Percentiles rank a stretch among this genome's conserved stretches.
phyloP scores from a whole-genome alignment of 2,113 vertebrate species.

The Cavia porcellus region DNA sequence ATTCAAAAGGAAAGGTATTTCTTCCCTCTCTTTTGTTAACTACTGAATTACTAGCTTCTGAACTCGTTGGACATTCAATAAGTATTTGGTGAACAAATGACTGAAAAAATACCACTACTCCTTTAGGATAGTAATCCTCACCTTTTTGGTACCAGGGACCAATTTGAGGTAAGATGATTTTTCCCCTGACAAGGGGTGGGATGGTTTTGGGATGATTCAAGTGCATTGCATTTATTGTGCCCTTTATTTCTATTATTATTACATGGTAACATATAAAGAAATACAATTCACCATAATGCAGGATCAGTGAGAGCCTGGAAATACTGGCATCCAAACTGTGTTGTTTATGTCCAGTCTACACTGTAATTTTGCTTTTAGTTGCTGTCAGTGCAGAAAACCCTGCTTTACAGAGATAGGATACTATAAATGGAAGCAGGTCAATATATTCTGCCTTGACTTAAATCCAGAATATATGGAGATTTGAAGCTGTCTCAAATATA shows the following conservation, averaged over 20 bases:
- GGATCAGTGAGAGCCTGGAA: neutral
- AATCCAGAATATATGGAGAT: neutral
- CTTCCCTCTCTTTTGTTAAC: neutral
- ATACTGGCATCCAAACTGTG: neutral
- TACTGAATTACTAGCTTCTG: constrained; percentile 3
- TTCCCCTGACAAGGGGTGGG: neutral
- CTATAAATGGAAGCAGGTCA: neutral
- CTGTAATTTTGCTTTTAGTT: neutral
- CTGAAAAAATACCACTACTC: constrained; percentile 10
- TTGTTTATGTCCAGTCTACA: neutral
- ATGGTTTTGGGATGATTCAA: neutral
- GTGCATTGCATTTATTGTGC: neutral
- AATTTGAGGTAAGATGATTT: neutral
- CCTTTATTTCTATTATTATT: neutral
- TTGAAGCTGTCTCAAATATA: neutral
- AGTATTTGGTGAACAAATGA: constrained; percentile 38
- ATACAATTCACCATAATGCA: neutral
- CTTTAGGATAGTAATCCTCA: neutral
- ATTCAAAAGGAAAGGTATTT: constrained; percentile 32
- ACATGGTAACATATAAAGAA: neutral
- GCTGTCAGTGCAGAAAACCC: neutral
- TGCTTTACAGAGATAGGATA: neutral
- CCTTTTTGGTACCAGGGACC: neutral
- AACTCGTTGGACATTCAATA: neutral
- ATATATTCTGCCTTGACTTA: neutral